Evolutionary conservation across 2,888 invertebrate species (phyloP).

Genomic region (Sminthurinus aureus): DNA sequence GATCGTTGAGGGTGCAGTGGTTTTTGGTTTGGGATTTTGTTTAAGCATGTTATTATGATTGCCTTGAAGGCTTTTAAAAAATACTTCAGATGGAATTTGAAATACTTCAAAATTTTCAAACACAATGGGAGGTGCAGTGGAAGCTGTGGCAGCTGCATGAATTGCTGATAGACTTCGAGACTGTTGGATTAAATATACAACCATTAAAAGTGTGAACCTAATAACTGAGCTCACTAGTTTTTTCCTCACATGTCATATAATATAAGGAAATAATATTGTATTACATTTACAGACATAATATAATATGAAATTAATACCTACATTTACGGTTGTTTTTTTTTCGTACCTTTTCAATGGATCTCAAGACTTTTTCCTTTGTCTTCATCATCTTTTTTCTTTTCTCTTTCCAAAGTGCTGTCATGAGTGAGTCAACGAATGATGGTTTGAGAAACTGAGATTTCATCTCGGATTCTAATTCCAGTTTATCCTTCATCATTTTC

Average conservation of each 20-base stretch:
- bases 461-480: not conserved
- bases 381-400: too few species aligned
- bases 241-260: not conserved
- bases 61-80: slow-evolving; percentile 10
- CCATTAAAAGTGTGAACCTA: not conserved
- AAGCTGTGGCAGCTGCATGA: not conserved
- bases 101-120: slow-evolving; percentile 32
- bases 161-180: not conserved
- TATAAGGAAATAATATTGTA: not conserved
- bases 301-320: not conserved
- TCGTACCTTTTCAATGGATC: not conserved
- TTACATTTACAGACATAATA: not conserved
- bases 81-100: slow-evolving; percentile 27
- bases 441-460: not conserved
- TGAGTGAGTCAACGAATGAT: not conserved
- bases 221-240: too few species aligned
- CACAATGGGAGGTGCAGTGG: slow-evolving; percentile 7
- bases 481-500: not conserved
- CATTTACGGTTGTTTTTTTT: too few species aligned
- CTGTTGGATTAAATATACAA: not conserved
- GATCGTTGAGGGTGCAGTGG: not conserved
- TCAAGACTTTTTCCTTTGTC: not conserved
- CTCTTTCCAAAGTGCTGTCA: not conserved
- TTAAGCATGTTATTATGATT: not conserved
- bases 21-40: not conserved